Conservation (phyloP, 2,797 vertebrate species). For the Gallirallus australis region DNA sequence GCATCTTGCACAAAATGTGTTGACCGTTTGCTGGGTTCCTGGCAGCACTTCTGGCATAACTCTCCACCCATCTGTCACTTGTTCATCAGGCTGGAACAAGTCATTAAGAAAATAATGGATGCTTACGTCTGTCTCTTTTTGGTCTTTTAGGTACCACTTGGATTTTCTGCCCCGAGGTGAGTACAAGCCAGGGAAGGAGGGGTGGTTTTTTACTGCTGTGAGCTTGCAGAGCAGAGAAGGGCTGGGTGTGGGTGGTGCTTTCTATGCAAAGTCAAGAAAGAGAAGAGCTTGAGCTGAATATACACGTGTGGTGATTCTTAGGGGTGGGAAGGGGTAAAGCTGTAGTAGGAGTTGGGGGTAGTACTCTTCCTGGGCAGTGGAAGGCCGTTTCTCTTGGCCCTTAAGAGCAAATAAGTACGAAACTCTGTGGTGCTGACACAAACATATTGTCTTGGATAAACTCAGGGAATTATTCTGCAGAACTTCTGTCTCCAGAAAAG, state of each 20-base stretch:
- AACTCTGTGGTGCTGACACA: background rate
- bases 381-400: background rate
- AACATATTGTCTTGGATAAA: rapidly evolving
- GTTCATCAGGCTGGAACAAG: background rate
- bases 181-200: background rate
- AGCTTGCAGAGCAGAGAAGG: background rate
- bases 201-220: background rate
- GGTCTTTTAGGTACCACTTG: slow-evolving; percentile 76
- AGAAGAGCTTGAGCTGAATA: background rate
- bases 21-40: background rate
- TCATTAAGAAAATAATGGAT: background rate
- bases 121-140: background rate
- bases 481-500: background rate
- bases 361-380: background rate
- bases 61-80: background rate
- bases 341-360: background rate
- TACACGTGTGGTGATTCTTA: rapidly evolving
- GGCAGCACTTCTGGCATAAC: background rate
- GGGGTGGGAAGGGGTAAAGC: background rate
- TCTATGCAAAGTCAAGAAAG: rapidly evolving
- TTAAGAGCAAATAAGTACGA: background rate
- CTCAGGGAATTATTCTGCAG: background rate
- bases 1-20: background rate
- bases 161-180: slow-evolving; percentile 76
- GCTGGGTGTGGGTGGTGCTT: rapidly evolving